Base-by-base conservation (phyloP, 2,888 invertebrate species). In the Ischnura elegans region DNA sequence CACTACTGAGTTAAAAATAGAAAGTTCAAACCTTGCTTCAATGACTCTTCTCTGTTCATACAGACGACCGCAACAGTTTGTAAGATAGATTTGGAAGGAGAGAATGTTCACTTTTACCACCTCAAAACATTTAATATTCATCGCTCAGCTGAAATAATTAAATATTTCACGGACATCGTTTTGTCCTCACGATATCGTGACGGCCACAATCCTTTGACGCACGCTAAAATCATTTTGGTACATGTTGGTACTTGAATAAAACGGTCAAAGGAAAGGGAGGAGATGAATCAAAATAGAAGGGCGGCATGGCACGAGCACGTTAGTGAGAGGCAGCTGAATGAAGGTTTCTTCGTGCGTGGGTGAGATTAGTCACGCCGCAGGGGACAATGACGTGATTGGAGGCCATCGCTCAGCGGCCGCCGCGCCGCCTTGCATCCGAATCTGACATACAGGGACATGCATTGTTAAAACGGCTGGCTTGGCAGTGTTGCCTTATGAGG, bases 321-420 rank as follows among this genome's bases (percentile, higher is more conserved):
- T 21, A 51, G n/a, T 6, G 25, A 66, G 6, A 51, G 51, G 19
- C 51, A n/a, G 51, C 8, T 51, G 51, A 42, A 2, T n/a, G 21
- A 42, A 2, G 42, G 55, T 61, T 87, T 29, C 87, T 87, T 87
- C 87, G 51, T 90, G 90, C 61, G 90, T 61, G 90, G 61, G 61
- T 45, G 36, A 66, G 45, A 90, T 90, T 90, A 90, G 90, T 90
- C 61, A 90, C 90, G 66, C 90, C 55, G 55, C 66, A 43, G 90
- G 90, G 61, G 87, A 55, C 87, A 66, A 61, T 90, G 90, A 43
- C 90, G 90, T 90, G 90, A 90, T 90, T 42, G 55, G 21, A 61
- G 61, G 21, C 90, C 43, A 90, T 90, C 90, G 66, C 55, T 87
- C 87, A 87, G 87, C 87, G 21, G 55, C 0, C 42, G 13, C 51